These are phyloP conservation scores for Campoletis sonorensis DNA, from an alignment of 1,140 invertebrate genomes.

Conservation along the genomic window DNA sequence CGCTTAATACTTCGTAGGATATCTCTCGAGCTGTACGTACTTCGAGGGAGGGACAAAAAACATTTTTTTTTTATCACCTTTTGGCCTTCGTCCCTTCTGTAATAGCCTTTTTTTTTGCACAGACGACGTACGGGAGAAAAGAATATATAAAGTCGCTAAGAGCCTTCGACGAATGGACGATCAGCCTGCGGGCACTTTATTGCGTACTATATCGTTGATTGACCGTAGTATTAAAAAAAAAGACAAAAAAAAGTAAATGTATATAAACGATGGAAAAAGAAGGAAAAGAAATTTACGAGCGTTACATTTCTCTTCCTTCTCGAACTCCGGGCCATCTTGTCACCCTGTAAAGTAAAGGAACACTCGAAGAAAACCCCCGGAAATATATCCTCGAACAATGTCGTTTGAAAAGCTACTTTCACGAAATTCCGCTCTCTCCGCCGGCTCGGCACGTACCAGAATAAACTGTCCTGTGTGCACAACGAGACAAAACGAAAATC, in stretches of 20 bases:
- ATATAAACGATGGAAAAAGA: too few relatives aligned
- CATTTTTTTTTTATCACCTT: neutral
- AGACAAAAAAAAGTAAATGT: too few relatives aligned
- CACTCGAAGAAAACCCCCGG: neutral
- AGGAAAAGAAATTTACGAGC: too few relatives aligned
- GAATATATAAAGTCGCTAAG: neutral
- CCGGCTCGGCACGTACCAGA: neutral
- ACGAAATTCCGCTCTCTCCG: neutral
- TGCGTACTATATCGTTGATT: neutral
- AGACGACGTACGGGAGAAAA: neutral
- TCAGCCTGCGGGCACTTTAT: neutral
- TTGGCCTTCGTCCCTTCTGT: neutral
- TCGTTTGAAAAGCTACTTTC: neutral
- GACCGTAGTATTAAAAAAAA: neutral
- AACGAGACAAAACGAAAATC: too few relatives aligned
- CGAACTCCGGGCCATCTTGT: too few relatives aligned
- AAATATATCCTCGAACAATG: neutral
- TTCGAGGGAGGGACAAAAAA: neutral
- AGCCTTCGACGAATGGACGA: neutral
- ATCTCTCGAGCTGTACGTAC: conserved; percentile 11
- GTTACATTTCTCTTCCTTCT: too few relatives aligned
- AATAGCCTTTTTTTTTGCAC: neutral
- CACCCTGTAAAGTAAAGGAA: too few relatives aligned
- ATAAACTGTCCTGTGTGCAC: neutral
- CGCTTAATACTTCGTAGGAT: neutral